phyloP scores from a whole-genome alignment of 2,113 vertebrate species.

The Eleginops maclovinus region DNA sequence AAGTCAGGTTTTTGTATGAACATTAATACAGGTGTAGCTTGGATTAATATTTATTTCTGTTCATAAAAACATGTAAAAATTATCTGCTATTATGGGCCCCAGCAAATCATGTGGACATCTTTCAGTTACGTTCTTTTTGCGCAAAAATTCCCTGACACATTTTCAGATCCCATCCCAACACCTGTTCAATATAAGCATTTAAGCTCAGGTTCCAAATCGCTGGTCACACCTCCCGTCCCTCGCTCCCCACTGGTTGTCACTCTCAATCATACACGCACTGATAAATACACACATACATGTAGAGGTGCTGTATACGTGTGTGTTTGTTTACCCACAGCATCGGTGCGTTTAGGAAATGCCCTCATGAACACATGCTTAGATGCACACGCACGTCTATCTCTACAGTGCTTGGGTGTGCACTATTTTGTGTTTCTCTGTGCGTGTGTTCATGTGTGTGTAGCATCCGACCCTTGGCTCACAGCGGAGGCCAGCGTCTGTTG shows the following conservation, averaged over 20 bases:
- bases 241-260: slow-evolving; percentile 24
- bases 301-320: neutral
- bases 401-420: slow-evolving; percentile 2
- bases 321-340: slow-evolving; percentile 22
- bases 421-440: slow-evolving; percentile 1
- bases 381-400: slow-evolving; percentile 23
- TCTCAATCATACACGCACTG: slow-evolving; percentile 40
- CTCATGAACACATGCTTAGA: slow-evolving; percentile 46
- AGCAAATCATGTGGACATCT: neutral
- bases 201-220: slow-evolving; percentile 45
- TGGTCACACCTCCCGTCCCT: slow-evolving; percentile 15
- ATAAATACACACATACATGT: slow-evolving; percentile 22
- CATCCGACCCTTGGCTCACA: slow-evolving; percentile 77
- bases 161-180: slow-evolving; percentile 31
- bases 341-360: slow-evolving; percentile 37
- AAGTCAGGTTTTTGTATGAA: too few relatives aligned
- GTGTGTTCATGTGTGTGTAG: slow-evolving; percentile 33
- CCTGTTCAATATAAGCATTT: slow-evolving; percentile 35
- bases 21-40: too few relatives aligned
- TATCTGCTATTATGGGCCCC: neutral
- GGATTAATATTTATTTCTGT: too few relatives aligned
- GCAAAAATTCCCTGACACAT: slow-evolving; percentile 16
- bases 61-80: neutral
- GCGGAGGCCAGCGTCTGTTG: slow-evolving; percentile 81
- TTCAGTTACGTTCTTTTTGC: neutral